Conservation (phyloP, 1,140 invertebrate species). For the Venturia canescens region DNA sequence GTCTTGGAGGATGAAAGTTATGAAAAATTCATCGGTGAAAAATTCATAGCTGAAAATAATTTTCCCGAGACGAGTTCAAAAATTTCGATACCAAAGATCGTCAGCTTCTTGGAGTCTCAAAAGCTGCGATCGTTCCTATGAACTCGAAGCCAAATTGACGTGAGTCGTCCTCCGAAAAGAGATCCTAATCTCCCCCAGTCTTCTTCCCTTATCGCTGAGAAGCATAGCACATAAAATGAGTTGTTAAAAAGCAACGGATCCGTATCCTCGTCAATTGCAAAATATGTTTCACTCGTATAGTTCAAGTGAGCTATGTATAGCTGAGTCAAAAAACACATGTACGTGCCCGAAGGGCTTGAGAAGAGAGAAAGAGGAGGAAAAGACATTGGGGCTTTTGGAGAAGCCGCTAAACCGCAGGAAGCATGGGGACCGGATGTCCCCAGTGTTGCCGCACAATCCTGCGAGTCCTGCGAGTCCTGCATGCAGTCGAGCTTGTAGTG, state of each 20-base stretch:
- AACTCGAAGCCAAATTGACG: neutral
- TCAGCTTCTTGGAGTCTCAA: neutral
- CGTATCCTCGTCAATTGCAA: neutral
- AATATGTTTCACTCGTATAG: neutral
- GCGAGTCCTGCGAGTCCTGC: neutral
- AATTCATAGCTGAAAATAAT: too few relatives aligned
- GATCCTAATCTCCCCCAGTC: neutral
- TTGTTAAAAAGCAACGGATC: neutral
- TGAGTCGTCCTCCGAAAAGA: neutral
- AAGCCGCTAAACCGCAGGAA: slow-evolving; percentile 40
- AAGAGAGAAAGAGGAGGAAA: neutral
- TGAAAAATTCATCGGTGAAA: neutral
- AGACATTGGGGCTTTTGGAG: neutral
- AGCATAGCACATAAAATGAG: neutral
- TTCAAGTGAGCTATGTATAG: neutral
- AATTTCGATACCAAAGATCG: neutral
- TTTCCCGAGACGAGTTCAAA: too few relatives aligned
- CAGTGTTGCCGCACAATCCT: slow-evolving; percentile 26
- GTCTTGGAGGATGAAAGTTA: neutral
- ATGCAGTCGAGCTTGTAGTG: neutral
- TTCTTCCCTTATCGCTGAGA: neutral
- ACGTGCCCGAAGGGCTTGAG: neutral
- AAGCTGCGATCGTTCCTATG: neutral
- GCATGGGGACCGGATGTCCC: slow-evolving; percentile 23
- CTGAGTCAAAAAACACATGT: neutral